These are phyloP conservation scores for Gallirallus australis DNA, from an alignment of 2,797 vertebrate genomes.

Conservation along the genomic window DNA sequence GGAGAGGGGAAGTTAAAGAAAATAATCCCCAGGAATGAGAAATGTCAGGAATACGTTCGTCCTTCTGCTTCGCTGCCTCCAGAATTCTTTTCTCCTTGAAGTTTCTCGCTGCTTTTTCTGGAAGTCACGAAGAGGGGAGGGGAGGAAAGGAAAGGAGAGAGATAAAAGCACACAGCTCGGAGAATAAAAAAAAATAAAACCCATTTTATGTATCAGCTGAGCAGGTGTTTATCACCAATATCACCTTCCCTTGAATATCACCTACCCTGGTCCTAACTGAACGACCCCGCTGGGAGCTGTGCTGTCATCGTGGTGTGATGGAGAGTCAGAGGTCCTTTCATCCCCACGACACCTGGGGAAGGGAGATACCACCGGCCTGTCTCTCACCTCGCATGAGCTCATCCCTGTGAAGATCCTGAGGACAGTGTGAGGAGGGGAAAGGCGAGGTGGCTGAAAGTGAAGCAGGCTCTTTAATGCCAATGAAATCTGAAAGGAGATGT, in stretches of 20 bases:
- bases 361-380: background rate
- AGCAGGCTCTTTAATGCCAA: background rate
- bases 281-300: background rate
- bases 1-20: background rate
- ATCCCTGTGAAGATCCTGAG: background rate
- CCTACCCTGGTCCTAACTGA: background rate
- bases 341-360: background rate
- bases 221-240: background rate
- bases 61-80: conserved; percentile 47
- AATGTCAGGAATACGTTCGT: conserved; percentile 6
- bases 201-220: background rate
- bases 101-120: conserved; percentile 61
- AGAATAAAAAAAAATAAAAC: background rate
- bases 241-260: background rate
- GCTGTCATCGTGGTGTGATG: background rate
- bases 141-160: background rate
- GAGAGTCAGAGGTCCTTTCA: background rate
- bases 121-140: conserved; percentile 13
- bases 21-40: background rate
- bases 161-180: conserved; percentile 4
- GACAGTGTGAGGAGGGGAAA: background rate
- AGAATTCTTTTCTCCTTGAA: conserved; percentile 61
- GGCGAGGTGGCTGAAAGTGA: background rate
- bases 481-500: background rate
- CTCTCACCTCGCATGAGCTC: background rate